A percentile compares a stretch with the other conserved stretches of the same genome.
Conservation (phyloP, 2,797 vertebrate genomes). For the Coilia nasus region DNA sequence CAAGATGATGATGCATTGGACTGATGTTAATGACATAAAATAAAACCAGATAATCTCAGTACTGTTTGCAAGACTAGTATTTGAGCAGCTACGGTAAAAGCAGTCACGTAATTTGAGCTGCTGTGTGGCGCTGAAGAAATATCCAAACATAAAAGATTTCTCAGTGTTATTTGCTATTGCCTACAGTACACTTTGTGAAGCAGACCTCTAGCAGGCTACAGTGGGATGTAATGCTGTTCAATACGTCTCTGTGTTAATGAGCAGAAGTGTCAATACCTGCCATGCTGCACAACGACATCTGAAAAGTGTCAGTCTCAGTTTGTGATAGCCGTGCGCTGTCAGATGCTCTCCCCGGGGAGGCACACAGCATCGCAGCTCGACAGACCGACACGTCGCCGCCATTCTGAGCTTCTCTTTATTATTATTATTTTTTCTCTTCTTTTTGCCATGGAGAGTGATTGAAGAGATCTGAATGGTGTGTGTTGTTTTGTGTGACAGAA, state of each 20-base stretch:
- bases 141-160: not conserved
- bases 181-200: not conserved
- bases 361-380: conserved; percentile 72
- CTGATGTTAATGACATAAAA: not conserved
- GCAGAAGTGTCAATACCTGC: not conserved
- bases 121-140: not conserved
- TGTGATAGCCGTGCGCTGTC: conserved; percentile 62
- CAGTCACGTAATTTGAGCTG: not conserved
- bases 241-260: not conserved
- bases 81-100: not conserved
- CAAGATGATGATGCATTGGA: not conserved
- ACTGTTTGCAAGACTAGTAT: not conserved
- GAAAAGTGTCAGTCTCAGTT: conserved; percentile 64
- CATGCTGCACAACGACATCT: conserved; percentile 55
- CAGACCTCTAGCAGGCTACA: not conserved
- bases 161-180: not conserved
- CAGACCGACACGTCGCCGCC: conserved; percentile 69
- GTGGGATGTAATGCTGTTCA: not conserved
- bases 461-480: conserved; percentile 73
- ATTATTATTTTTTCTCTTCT: conserved; percentile 47
- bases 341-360: conserved; percentile 69
- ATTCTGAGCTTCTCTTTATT: conserved; percentile 66
- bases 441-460: conserved; percentile 70
- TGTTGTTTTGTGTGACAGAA: conserved; percentile 75
- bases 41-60: not conserved